Conservation (phyloP, 2,888 invertebrate genomes). For the Cheilosia impressa region DNA sequence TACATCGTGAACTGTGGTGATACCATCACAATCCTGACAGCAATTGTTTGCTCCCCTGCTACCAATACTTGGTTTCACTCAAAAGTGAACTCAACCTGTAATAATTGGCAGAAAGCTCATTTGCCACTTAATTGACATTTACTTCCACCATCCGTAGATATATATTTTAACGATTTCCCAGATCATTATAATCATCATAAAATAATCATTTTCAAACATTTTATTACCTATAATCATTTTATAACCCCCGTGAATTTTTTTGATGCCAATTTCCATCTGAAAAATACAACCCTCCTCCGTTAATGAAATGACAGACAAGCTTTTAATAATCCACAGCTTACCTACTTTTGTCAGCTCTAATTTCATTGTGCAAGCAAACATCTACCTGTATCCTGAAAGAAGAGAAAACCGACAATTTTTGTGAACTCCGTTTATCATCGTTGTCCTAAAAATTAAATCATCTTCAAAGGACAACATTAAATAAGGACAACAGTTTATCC, state of each 20-base stretch:
- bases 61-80: no score
- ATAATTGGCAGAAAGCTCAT: not conserved
- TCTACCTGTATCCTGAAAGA: not conserved
- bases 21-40: no score
- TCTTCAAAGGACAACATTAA: not conserved
- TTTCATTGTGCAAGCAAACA: not conserved
- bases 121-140: not conserved
- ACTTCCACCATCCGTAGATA: not conserved
- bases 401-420: no score
- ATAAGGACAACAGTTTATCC: not conserved
- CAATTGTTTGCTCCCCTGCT: no score
- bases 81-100: no score
- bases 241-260: conserved; percentile 15
- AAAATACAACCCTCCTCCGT: not conserved
- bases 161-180: no score
- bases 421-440: no score
- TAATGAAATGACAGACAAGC: conserved; percentile 37
- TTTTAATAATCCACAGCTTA: conserved; percentile 32
- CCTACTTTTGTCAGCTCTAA: no score
- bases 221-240: conserved; percentile 36
- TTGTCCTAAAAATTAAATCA: no score
- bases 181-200: conserved; percentile 23
- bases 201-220: conserved; percentile 35
- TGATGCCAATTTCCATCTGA: conserved; percentile 11
- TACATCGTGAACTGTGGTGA: no score